These are phyloP conservation scores for Diogma glabrata DNA, from an alignment of 2,888 invertebrate genomes.

Conservation along the genomic window DNA sequence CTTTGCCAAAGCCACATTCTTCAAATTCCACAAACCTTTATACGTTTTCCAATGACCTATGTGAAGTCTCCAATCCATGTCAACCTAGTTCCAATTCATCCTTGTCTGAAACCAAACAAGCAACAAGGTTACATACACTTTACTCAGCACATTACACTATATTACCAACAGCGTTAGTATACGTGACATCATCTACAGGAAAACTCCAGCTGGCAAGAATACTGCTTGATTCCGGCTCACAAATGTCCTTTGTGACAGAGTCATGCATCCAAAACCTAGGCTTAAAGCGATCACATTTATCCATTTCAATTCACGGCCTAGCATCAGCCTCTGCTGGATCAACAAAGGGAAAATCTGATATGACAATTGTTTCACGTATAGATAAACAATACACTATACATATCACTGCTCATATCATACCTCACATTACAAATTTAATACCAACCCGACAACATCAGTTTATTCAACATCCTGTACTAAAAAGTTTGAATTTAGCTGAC, in stretches of 20 bases:
- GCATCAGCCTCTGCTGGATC: not conserved
- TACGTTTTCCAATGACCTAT: too few species aligned
- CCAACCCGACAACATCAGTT: not conserved
- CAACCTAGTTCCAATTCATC: too few species aligned
- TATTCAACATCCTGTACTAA: not conserved
- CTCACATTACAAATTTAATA: not conserved
- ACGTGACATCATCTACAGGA: too few species aligned
- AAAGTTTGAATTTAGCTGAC: not conserved
- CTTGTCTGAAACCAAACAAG: too few species aligned
- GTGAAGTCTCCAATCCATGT: too few species aligned
- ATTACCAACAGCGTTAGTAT: too few species aligned
- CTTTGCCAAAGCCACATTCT: too few species aligned
- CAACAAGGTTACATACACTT: too few species aligned
- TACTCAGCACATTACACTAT: too few species aligned
- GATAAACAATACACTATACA: not conserved
- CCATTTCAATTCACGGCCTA: not conserved
- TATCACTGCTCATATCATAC: not conserved
- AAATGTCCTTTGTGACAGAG: not conserved
- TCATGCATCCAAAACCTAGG: not conserved
- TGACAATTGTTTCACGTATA: not conserved
- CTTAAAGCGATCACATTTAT: not conserved
- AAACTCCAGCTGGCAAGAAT: too few species aligned
- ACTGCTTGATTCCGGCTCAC: not conserved
- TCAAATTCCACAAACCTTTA: too few species aligned
- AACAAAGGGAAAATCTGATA: not conserved